Percentiles rank a stretch among this genome's conserved stretches.
Evolutionary conservation across 2,888 invertebrate species (phyloP).

Genomic region (Biston stratarius): DNA sequence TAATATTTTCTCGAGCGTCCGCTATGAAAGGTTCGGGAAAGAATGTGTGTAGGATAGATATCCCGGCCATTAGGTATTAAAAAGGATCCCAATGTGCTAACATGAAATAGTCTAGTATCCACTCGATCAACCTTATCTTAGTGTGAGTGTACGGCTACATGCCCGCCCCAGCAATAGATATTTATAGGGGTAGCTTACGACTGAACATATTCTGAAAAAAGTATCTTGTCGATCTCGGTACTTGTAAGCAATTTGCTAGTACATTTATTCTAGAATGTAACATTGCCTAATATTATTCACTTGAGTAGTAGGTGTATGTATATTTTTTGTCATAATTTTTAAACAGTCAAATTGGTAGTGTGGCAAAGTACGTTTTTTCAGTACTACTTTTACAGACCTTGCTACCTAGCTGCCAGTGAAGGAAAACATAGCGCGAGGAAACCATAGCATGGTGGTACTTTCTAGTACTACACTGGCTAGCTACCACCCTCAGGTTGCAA

Average conservation of each 20-base stretch:
- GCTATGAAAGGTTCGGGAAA: conserved; percentile 26
- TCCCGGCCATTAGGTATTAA: conserved; percentile 36
- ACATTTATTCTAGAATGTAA: background rate
- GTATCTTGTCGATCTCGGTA: conserved; percentile 15
- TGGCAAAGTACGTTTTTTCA: too few species aligned
- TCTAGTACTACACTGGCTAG: too few species aligned
- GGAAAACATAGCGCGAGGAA: too few species aligned
- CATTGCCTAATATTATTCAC: background rate
- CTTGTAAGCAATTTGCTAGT: conserved; percentile 9
- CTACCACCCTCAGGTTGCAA: too few species aligned
- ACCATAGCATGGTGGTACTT: too few species aligned
- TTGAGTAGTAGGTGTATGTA: background rate
- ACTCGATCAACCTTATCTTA: conserved; percentile 32
- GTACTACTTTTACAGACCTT: too few species aligned
- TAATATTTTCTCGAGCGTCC: conserved; percentile 13
- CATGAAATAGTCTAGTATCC: conserved; percentile 18
- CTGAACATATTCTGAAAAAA: conserved; percentile 20
- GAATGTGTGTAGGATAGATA: conserved; percentile 9
- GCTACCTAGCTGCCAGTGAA: too few species aligned
- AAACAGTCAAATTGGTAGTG: too few species aligned
- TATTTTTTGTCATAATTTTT: too few species aligned
- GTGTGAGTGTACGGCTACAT: conserved; percentile 1
- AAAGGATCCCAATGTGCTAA: conserved; percentile 17
- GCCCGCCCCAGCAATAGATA: conserved; percentile 20
- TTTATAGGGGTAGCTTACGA: conserved; percentile 28